Conservation (phyloP, 1,140 invertebrate genomes). For the Marisa cornuarietis region DNA sequence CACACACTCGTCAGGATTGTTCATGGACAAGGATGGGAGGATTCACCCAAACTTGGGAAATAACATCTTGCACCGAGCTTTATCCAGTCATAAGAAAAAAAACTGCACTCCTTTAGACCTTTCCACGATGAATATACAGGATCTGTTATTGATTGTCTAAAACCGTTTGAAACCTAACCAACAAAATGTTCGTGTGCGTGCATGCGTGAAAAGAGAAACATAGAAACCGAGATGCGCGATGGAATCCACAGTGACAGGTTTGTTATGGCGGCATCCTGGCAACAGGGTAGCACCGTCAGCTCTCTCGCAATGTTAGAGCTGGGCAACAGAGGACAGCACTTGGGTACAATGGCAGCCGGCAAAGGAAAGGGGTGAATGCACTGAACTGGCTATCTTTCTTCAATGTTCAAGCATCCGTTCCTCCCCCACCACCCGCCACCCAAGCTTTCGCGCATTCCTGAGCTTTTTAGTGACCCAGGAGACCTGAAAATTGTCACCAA, state of each 20-base stretch:
- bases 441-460: background rate
- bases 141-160: too few species aligned
- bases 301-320: background rate
- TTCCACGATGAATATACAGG: too few species aligned
- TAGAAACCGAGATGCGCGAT: background rate
- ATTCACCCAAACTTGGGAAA: too few species aligned
- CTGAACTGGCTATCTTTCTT: background rate
- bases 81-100: too few species aligned
- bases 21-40: too few species aligned
- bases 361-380: background rate
- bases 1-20: too few species aligned
- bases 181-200: too few species aligned
- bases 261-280: background rate
- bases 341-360: background rate
- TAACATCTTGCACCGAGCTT: too few species aligned
- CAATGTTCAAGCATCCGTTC: background rate
- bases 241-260: background rate
- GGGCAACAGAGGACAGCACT: background rate
- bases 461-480: too few species aligned
- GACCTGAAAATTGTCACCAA: too few species aligned
- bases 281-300: background rate
- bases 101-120: too few species aligned
- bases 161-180: too few species aligned
- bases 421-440: background rate
- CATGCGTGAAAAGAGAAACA: background rate